Conservation (phyloP, 2,888 invertebrate species). For the Melieria omissa region DNA sequence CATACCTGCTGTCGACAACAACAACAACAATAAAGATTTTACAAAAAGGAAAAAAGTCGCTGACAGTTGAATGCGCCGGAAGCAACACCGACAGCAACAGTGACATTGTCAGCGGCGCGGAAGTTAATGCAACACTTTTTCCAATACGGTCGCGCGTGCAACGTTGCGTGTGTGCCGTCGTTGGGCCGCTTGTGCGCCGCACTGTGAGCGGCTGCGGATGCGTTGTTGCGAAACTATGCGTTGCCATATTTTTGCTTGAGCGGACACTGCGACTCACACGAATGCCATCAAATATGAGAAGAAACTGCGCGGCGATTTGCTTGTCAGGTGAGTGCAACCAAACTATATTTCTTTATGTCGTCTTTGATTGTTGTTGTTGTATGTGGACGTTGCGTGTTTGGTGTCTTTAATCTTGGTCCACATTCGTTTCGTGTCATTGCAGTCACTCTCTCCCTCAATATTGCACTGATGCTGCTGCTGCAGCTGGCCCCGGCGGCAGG, state of each 20-base stretch:
- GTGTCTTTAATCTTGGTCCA: background rate
- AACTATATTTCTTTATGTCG: background rate
- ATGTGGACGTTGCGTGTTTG: background rate
- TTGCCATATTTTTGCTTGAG: slow-evolving; percentile 50
- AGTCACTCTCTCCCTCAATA: slow-evolving; percentile 49
- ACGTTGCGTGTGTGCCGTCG: background rate
- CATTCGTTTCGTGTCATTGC: slow-evolving; percentile 35
- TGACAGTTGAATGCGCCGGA: background rate
- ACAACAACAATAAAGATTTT: slow-evolving; percentile 1
- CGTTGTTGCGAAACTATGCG: slow-evolving; percentile 21
- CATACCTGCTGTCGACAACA: slow-evolving; percentile 14
- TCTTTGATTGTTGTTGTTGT: background rate
- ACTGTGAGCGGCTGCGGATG: background rate
- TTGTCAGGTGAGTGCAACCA: slow-evolving; percentile 47
- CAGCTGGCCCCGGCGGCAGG: slow-evolving; percentile 67
- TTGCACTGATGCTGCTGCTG: slow-evolving; percentile 45
- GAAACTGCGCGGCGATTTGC: slow-evolving; percentile 56
- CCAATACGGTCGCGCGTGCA: background rate
- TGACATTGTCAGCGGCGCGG: slow-evolving; percentile 7
- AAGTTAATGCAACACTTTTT: slow-evolving; percentile 4
- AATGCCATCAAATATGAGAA: slow-evolving; percentile 59
- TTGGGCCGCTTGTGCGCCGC: background rate
- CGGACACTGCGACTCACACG: slow-evolving; percentile 50
- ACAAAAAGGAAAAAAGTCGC: background rate
- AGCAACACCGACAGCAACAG: slow-evolving; percentile 25